A percentile compares a stretch with the other conserved stretches of the same genome.
phyloP scores from a whole-genome alignment of 2,113 vertebrate species.

The Crocuta crocuta region DNA sequence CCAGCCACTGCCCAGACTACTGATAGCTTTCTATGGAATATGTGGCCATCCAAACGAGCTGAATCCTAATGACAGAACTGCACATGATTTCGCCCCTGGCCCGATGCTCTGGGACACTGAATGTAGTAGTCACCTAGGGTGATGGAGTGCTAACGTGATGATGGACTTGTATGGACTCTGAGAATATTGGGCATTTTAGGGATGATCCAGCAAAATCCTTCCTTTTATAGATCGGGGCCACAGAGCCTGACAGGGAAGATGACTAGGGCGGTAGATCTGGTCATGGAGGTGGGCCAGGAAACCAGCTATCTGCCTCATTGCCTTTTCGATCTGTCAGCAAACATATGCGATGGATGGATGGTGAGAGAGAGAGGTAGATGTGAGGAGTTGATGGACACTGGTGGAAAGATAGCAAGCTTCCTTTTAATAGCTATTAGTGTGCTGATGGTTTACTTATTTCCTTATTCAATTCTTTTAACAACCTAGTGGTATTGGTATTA shows the following conservation, averaged over 20 bases:
- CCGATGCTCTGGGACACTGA: not conserved
- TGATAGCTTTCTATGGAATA: not conserved
- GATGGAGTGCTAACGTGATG: fast-evolving
- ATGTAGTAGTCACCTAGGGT: not conserved
- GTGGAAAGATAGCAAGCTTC: not conserved
- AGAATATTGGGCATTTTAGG: not conserved
- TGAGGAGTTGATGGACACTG: not conserved
- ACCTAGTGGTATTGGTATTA: not conserved
- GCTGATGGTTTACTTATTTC: not conserved
- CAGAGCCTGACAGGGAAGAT: not conserved
- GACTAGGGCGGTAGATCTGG: not conserved
- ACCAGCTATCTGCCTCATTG: not conserved
- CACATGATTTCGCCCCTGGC: not conserved
- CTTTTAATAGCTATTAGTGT: not conserved
- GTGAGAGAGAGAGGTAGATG: not conserved
- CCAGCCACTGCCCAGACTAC: not conserved
- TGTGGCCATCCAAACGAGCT: not conserved
- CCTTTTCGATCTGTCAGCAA: not conserved
- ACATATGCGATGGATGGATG: not conserved
- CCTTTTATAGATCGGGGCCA: not conserved
- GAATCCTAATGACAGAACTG: not conserved
- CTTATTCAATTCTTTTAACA: not conserved
- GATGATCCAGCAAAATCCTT: not conserved
- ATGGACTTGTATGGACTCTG: not conserved
- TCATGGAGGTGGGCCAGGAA: not conserved